Evolutionary conservation across 2,888 invertebrate species (phyloP).

Genomic region (Rapana venosa): DNA sequence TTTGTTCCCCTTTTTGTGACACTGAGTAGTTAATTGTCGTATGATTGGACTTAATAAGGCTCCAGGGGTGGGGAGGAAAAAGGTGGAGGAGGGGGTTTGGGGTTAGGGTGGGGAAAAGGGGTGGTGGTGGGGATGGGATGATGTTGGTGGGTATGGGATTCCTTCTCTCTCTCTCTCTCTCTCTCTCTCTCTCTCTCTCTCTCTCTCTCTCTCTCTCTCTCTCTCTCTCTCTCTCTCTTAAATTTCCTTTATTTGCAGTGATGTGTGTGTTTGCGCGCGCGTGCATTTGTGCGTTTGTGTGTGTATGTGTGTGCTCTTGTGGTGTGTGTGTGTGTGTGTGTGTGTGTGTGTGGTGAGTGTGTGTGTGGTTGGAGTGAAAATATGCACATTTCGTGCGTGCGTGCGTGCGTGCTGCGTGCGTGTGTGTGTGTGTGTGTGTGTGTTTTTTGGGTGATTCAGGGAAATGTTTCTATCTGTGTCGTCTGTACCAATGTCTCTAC

Average conservation of each 20-base stretch:
- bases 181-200: neutral
- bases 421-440: too few species aligned
- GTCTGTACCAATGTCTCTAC: too few species aligned
- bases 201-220: neutral
- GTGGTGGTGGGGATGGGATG: too few species aligned
- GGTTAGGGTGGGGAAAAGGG: too few species aligned
- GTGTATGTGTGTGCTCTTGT: neutral
- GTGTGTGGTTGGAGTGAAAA: too few species aligned
- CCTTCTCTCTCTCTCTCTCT: neutral
- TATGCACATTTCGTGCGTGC: too few species aligned
- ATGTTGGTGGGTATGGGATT: neutral
- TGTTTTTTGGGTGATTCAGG: too few species aligned
- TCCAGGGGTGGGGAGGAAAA: neutral
- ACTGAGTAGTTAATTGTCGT: neutral
- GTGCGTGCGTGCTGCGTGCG: too few species aligned
- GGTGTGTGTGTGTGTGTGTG: too few species aligned
- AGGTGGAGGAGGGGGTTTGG: neutral
- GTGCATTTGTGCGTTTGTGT: neutral
- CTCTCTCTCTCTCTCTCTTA: neutral
- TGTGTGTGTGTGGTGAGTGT: too few species aligned
- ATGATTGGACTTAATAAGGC: neutral
- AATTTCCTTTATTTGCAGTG: neutral
- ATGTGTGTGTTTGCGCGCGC: neutral
- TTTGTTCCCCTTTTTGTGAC: too few species aligned
- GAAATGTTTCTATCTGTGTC: too few species aligned